Percentiles rank a stretch among this genome's conserved stretches.
Evolutionary conservation across 2,113 vertebrate species (phyloP).

Genomic region (Pongo abelii): DNA sequence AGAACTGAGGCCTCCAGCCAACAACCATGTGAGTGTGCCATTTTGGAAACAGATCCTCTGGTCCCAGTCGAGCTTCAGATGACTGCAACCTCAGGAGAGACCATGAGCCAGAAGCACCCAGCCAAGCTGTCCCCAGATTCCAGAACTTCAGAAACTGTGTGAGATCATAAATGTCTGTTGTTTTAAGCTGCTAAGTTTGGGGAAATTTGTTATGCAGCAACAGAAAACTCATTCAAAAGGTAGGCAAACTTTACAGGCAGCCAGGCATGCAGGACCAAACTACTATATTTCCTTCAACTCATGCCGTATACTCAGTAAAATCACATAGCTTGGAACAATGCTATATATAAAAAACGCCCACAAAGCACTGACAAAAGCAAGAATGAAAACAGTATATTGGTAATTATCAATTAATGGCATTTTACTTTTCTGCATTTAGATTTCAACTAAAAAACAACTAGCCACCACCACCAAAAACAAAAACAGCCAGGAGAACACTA

Average conservation of each 20-base stretch:
- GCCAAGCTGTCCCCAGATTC: neutral
- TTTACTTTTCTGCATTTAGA: neutral
- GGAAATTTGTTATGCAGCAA: neutral
- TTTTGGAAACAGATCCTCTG: neutral
- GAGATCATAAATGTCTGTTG: neutral
- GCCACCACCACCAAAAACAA: no score
- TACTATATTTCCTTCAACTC: neutral
- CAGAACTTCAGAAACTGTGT: neutral
- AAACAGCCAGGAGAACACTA: neutral
- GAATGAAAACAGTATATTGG: neutral
- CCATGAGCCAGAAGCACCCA: neutral
- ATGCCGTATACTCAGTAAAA: neutral
- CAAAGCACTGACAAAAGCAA: neutral
- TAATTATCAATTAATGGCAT: neutral
- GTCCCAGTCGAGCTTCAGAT: neutral
- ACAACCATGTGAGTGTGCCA: neutral
- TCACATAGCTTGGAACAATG: neutral
- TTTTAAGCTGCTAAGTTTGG: neutral
- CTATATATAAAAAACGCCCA: neutral
- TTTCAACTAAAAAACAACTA: neutral
- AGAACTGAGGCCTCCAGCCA: neutral
- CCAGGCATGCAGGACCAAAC: neutral
- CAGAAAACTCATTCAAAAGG: neutral
- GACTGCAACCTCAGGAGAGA: neutral
- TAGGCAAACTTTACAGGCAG: neutral